phyloP scores from a whole-genome alignment of 1,140 invertebrate species.

The Drosophila nigromelanica region DNA sequence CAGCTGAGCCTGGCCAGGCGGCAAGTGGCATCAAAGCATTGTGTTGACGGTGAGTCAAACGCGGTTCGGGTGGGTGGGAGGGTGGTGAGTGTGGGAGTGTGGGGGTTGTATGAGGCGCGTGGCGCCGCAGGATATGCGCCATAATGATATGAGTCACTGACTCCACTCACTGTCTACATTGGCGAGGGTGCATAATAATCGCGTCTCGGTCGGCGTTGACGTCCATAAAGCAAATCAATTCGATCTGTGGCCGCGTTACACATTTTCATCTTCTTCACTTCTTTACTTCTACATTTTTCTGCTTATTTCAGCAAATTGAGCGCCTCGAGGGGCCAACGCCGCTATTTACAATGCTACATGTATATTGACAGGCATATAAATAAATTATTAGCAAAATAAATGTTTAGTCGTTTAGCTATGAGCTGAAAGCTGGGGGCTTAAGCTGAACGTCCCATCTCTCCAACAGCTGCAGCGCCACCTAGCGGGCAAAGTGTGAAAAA shows the following conservation, averaged over 20 bases:
- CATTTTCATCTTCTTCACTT: conserved; percentile 30
- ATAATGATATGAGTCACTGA: conserved; percentile 77
- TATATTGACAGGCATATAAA: conserved; percentile 77
- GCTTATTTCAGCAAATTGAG: conserved; percentile 75
- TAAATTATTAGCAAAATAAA: conserved; percentile 79
- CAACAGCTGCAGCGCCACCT: conserved; percentile 27
- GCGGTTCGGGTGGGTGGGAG: not conserved
- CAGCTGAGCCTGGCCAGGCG: not conserved
- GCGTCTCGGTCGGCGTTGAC: conserved; percentile 63
- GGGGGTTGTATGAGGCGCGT: conserved; percentile 41
- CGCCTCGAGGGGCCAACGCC: conserved; percentile 49
- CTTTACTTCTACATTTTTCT: conserved; percentile 37
- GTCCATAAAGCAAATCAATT: conserved; percentile 78
- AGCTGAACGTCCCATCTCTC: not conserved
- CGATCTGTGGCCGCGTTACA: conserved; percentile 36
- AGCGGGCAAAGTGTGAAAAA: conserved; percentile 20
- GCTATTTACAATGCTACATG: conserved; percentile 53
- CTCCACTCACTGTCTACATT: conserved; percentile 15
- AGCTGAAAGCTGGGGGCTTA: not conserved
- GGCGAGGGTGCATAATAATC: conserved; percentile 71
- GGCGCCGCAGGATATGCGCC: conserved; percentile 67
- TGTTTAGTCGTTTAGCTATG: conserved; percentile 59
- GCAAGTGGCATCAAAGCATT: conserved; percentile 43
- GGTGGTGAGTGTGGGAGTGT: not conserved
- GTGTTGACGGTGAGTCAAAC: not conserved